A percentile compares a stretch with the other conserved stretches of the same genome.
These are phyloP conservation scores for Hyaena hyaena DNA, from an alignment of 2,113 vertebrate genomes.

Conservation along the genomic window DNA sequence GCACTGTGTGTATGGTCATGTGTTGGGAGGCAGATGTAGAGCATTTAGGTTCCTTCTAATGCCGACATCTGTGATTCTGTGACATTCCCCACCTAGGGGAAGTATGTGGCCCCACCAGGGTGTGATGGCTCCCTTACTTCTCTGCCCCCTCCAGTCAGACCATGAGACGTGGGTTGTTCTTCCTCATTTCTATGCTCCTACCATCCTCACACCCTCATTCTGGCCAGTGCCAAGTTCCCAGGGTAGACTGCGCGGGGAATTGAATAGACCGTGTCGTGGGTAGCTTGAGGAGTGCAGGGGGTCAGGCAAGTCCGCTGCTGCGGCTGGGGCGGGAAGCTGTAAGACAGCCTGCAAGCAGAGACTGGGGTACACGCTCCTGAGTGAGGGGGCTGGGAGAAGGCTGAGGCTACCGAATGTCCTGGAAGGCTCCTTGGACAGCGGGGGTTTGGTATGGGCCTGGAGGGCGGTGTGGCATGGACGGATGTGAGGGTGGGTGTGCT, in stretches of 20 bases:
- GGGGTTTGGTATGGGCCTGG: not conserved
- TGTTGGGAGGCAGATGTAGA: not conserved
- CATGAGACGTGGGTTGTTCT: not conserved
- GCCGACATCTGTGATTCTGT: not conserved
- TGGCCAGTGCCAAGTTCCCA: not conserved
- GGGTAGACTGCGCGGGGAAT: not conserved
- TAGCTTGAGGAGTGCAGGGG: not conserved
- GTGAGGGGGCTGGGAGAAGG: not conserved
- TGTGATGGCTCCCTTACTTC: not conserved
- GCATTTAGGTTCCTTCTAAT: not conserved
- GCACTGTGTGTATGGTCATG: not conserved
- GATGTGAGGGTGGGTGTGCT: not conserved
- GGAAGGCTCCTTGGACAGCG: not conserved
- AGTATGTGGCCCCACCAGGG: not conserved
- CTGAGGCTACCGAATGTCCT: accelerated
- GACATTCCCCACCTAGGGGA: not conserved
- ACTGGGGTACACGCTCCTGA: not conserved
- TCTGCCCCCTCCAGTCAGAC: not conserved
- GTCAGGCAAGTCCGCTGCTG: not conserved
- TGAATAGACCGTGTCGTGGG: not conserved
- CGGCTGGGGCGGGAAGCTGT: not conserved
- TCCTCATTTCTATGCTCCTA: not conserved
- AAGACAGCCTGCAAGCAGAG: not conserved
- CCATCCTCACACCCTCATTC: too few relatives aligned
- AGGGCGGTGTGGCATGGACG: not conserved